A percentile compares a stretch with the other conserved stretches of the same genome.
Evolutionary conservation across 2,113 vertebrate genomes (phyloP).

Genomic region (Ramphastos sulfuratus): DNA sequence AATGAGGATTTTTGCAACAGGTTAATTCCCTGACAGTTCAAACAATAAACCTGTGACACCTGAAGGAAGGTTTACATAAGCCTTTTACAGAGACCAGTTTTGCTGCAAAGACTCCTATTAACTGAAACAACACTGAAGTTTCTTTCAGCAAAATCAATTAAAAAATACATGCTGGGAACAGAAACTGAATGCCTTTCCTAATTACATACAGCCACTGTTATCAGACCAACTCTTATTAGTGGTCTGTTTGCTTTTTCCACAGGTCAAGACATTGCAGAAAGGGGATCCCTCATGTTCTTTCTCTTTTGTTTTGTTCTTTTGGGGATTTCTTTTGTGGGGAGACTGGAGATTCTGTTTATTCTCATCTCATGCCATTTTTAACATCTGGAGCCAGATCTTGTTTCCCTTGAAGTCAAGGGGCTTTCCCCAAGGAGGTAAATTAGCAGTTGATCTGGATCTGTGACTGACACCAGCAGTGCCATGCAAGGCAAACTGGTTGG

Average conservation of each 20-base stretch:
- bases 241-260: conserved; percentile 2
- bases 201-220: conserved; percentile 15
- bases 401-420: not conserved
- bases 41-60: conserved; percentile 11
- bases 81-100: conserved; percentile 8
- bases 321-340: not conserved
- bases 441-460: not conserved
- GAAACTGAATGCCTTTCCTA: conserved; percentile 22
- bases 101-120: conserved; percentile 28
- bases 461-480: not conserved
- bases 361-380: not conserved
- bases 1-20: not conserved
- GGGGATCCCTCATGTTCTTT: not conserved
- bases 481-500: not conserved
- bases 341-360: not conserved
- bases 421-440: not conserved
- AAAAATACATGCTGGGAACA: not conserved
- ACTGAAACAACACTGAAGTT: conserved; percentile 12
- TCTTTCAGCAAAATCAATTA: conserved; percentile 53
- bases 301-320: not conserved
- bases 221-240: not conserved
- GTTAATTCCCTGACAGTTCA: conserved; percentile 24
- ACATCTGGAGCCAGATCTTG: conserved; percentile 4
- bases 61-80: conserved; percentile 26
- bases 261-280: not conserved